These are phyloP conservation scores for Homarus americanus DNA, from an alignment of 1,140 invertebrate species.

Conservation along the genomic window DNA sequence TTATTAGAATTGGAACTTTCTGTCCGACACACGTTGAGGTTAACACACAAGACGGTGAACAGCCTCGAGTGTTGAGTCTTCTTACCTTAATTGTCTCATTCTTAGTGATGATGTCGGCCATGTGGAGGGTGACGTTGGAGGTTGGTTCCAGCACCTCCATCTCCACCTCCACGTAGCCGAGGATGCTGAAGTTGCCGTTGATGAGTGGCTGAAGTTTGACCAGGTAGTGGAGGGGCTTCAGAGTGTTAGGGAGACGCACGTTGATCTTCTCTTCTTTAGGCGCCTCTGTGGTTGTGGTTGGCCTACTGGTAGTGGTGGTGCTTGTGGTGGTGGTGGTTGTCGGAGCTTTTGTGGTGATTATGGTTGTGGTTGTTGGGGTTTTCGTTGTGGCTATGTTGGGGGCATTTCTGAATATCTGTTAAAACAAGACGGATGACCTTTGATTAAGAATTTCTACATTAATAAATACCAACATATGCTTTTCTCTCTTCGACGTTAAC, in stretches of 20 bases:
- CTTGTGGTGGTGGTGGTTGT: not conserved
- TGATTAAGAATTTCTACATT: not conserved
- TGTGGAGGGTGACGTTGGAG: constrained; percentile 65
- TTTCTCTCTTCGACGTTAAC: not conserved
- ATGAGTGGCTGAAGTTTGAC: constrained; percentile 85
- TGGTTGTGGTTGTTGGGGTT: constrained; percentile 74
- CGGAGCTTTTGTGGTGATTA: not conserved
- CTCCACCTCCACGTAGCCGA: constrained; percentile 79
- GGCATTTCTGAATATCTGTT: not conserved
- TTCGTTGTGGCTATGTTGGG: not conserved
- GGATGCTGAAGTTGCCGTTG: constrained; percentile 81
- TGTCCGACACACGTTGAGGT: too few species aligned
- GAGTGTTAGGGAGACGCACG: constrained; percentile 73
- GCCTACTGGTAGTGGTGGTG: constrained; percentile 78
- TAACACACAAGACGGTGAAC: too few species aligned
- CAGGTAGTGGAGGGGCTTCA: constrained; percentile 81
- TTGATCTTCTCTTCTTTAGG: constrained; percentile 13
- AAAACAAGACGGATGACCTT: too few species aligned
- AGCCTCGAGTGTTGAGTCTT: too few species aligned
- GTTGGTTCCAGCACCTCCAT: constrained; percentile 63
- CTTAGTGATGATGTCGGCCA: constrained; percentile 57
- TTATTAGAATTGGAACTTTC: too few species aligned
- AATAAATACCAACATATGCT: not conserved
- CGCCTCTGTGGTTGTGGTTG: constrained; percentile 80
- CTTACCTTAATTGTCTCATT: constrained; percentile 61